These are phyloP conservation scores for Tylochromis polylepis DNA, from an alignment of 2,113 vertebrate genomes.

Conservation along the genomic window DNA sequence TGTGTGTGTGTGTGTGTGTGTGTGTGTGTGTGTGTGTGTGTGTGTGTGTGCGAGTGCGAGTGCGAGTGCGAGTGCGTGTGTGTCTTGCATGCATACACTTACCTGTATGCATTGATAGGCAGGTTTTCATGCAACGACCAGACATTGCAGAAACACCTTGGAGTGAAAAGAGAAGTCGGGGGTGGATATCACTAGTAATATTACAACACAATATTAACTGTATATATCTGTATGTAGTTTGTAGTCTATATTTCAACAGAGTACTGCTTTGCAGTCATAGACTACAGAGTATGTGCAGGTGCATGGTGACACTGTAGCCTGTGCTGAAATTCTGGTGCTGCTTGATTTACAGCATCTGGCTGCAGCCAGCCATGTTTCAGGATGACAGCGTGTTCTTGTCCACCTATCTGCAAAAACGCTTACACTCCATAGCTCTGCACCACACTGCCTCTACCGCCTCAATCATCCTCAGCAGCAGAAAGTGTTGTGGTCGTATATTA, in stretches of 20 bases:
- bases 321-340: slow-evolving; percentile 52
- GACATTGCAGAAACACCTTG: neutral
- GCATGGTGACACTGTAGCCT: slow-evolving; percentile 33
- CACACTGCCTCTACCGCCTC: slow-evolving; percentile 32
- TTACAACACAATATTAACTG: neutral
- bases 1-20: neutral
- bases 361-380: slow-evolving; percentile 59
- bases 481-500: slow-evolving; percentile 65
- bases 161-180: neutral
- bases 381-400: slow-evolving; percentile 48
- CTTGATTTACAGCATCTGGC: slow-evolving; percentile 65
- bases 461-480: slow-evolving; percentile 9
- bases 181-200: neutral
- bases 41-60: neutral
- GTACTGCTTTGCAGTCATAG: neutral
- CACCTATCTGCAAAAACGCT: slow-evolving; percentile 68
- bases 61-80: neutral
- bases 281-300: slow-evolving; percentile 39
- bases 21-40: neutral
- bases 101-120: neutral
- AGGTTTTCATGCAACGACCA: neutral
- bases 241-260: neutral
- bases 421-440: slow-evolving; percentile 29
- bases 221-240: neutral
- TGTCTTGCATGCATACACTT: neutral